Evolutionary conservation across 2,797 vertebrate species (phyloP), one percentile per base, ranked within the genome.

Genomic region (Chelon labrosus): DNA sequence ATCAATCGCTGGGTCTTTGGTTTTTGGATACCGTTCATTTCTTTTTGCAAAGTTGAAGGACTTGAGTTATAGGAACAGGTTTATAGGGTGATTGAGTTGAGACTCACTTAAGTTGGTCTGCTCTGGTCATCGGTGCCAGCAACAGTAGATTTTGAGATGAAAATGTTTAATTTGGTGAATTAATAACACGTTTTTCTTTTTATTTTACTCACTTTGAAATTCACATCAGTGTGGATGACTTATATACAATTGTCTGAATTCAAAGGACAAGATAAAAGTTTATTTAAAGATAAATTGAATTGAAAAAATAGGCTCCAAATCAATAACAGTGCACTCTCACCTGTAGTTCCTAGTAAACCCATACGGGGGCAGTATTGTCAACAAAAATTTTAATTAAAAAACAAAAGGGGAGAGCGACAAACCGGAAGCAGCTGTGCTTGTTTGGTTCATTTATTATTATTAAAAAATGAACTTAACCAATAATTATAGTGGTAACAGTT

Each of bases 311-410:
- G 6, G 6, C 31, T 35, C 7, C 39, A 20, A 4, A 49, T 20
- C 46, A 19, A 11, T 3, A 49, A 19, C 46, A 41, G 12, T 27
- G 25, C n/a, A 8, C 4, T 20, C 12, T 17, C 25, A 9, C 1
- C 19, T 81, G 77, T 49, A 77, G 46, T 86, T 77, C 19, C 14
- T 3, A 3, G 3, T 35, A 3, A n/a, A 7, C 0, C 66, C 86
- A 55, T 1, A 16, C 0, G 65, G 49, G 42, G 78, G 77, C n/a
- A 13, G 14, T 49, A 0, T 75, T 67, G 19, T 68, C 38, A 38
- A 70, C 38, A 1, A 38, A 59, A 77, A 5, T 5, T 27, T 0
- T 1, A 27, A 27, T 27, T 27, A 4, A 27, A 0, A 27, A 27
- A 27, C 25, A 4, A 27, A 27, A 27, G 4, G 16, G 0, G 0